Evolutionary conservation across 1,140 invertebrate genomes (phyloP), one percentile per base, ranked within the genome.

Genomic region (Drosophila pseudoobscura): DNA sequence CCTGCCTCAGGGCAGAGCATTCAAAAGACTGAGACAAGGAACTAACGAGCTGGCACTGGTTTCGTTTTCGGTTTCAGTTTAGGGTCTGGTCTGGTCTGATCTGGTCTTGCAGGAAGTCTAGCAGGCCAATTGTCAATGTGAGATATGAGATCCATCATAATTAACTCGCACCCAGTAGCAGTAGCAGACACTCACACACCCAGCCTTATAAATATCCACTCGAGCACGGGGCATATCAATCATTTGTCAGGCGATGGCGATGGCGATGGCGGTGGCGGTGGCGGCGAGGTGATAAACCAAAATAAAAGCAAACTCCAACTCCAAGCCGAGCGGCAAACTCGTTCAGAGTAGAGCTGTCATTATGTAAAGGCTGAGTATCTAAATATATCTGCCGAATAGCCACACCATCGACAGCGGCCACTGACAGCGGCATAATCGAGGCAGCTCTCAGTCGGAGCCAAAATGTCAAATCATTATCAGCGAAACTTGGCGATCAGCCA

Each of bases 311-410:
- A 76, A 77, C 43, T 54, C n/a, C 35, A 9, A 39, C 1, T 1
- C 35, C 2, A 11, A 59, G 24, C 51, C 56, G 45, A 74, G 51
- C 45, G 29, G 50, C 62, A 82, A 80, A 73, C 68, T 69, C 50
- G 76, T 76, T 80, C 77, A n/a, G 24, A 44, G 45, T 65, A n/a
- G 24, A 44, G 45, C 60, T 45, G 24, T 74, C 71, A 63, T 83
- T 83, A 84, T 83, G 79, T 83, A 83, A 83, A 82, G 55, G 49
- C 49, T 55, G 26, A 45, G 53, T 66, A 73, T 68, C 52, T 66
- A 66, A 44, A 73, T 78, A 66, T 73, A 77, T 61, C 59, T 35
- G 58, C 43, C 11, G 35, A 49, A 68, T 75, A 74, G 61, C 22
- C 60, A 78, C 63, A 31, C 8, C 31, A 35, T 15, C 59, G 75